Base-by-base conservation (phyloP, 2,113 vertebrate genomes). In the Vulpes ferrilata region DNA sequence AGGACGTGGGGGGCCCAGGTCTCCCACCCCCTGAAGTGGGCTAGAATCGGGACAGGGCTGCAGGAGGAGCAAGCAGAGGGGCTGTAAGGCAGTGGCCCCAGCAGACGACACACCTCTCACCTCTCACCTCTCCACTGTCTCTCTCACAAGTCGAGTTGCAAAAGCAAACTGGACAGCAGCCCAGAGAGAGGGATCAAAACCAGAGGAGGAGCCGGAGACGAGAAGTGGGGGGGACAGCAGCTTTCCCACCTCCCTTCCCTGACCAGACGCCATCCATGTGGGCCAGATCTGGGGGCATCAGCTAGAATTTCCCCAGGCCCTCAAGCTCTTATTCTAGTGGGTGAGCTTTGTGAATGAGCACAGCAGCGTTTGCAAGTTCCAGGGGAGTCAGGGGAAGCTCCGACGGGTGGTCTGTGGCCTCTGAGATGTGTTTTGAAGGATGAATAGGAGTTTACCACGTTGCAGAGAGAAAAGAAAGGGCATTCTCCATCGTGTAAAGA, bases 31-130 rank as follows among this genome's bases (percentile, higher is more conserved):
- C 57, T 30, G 48, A 23, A 19, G 3, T 20, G 17, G 55, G 48
- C 38, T 88, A 16, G 43, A 65, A n/a, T 6, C 57, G 0, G 19
- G 35, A 32, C 25, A 55, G 79, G 30, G 5, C 5, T 12, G 51
- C 16, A 35, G 13, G 32, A 32, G 32, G 22, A 35, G 12, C 7
- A 4, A 22, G 35, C 38, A 22, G 67, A 2, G 27, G 38, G 22
- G 25, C 7, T 0, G 9, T 1, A 32, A 78, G 78, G 16, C 0
- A 0, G 62, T 0, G 15, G 51, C 20, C 74, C 82, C 32, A 4
- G 59, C 22, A 1, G 59, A 17, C 69, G 0, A n/a, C 59, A 1
- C 3, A 0, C 5, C 25, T 85, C 80, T 17, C 0, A 5, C 7
- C n/a, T 84, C 60, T 74, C 30, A 5, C 10, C n/a, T 84, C 60